Base-by-base conservation (phyloP, 2,113 vertebrate species). In the Scalopus aquaticus region DNA sequence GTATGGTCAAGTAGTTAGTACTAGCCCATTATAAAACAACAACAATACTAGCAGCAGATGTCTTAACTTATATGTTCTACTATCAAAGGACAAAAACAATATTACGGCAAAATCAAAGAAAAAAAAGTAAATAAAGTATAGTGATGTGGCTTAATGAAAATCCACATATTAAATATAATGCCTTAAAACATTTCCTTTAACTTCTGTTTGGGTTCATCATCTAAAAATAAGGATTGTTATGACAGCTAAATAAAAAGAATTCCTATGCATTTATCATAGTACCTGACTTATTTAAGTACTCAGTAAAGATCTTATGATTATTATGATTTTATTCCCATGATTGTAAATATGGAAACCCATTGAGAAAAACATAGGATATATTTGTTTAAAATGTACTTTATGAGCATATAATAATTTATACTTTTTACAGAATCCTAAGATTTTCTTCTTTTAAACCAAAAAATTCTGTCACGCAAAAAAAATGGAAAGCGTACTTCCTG, bases 371-470 rank as follows among this genome's bases (percentile, higher is more conserved):
- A 80, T 3, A 91, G 37, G 12, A 15, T 62, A 30, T 44, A 94
- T 86, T 79, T 44, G 42, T 54, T 94, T 82, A 95, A 91, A 92
- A 91, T 83, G 46, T 86, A 84, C 67, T 92, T 95, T 80, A 86
- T 92, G 64, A 69, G 35, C 83, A 24, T 16, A 85, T 22, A 93
- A 87, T 84, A 88, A 35, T 87, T 89, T 82, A 65, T 11, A 2
- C 58, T 37, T 96, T 96, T 79, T 86, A 85, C 39, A 84, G 67
- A 84, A 28, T 86, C 69, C 42, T 44, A 65, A 12, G 32, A 95
- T 70, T 90, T 96, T 96, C 67, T 95, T 78, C 73, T 70, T 90
- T 91, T 81, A 83, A 62, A 80, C 22, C 26, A 91, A 83, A 92
- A 78, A 79, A 92, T 91, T 92, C 9, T 90, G 28, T 92, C 86